Evolutionary conservation across 1,140 invertebrate species (phyloP).

Genomic region (Anoplophora glabripennis): DNA sequence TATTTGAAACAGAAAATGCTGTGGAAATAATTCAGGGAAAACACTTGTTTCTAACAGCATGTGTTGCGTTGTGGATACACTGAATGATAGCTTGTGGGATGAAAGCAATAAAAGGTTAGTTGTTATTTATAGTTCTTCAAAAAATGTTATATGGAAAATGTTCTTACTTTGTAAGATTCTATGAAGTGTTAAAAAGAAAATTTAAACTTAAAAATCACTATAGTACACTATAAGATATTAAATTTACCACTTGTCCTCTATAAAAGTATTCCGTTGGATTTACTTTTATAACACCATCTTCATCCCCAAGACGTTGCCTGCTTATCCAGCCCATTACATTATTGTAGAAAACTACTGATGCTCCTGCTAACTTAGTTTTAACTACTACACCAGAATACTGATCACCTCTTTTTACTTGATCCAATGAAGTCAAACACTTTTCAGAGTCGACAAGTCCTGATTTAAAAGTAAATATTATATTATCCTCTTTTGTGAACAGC

Average conservation of each 20-base stretch:
- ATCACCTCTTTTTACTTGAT: conserved; percentile 52
- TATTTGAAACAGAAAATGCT: no score
- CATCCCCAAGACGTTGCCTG: conserved; percentile 49
- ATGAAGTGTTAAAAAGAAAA: no score
- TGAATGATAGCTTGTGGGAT: no score
- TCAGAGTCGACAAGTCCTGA: conserved; percentile 55
- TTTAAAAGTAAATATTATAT: conserved; percentile 56
- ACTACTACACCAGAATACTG: conserved; percentile 58
- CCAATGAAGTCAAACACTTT: conserved; percentile 50
- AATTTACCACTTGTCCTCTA: conserved; percentile 60
- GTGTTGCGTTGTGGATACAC: no score
- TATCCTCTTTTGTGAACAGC: conserved; percentile 18
- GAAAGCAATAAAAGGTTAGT: no score
- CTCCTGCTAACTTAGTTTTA: conserved; percentile 49
- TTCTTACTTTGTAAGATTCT: no score
- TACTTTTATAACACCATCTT: conserved; percentile 43
- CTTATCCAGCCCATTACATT: conserved; percentile 59
- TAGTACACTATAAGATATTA: conserved; percentile 15
- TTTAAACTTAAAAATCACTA: no score
- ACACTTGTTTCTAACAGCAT: no score
- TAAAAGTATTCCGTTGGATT: conserved; percentile 54
- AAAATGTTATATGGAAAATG: no score
- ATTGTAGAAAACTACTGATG: conserved; percentile 61
- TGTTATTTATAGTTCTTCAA: no score
- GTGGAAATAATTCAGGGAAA: no score